phyloP scores from a whole-genome alignment of 2,888 invertebrate genomes.

The Drosophila quinaria region DNA sequence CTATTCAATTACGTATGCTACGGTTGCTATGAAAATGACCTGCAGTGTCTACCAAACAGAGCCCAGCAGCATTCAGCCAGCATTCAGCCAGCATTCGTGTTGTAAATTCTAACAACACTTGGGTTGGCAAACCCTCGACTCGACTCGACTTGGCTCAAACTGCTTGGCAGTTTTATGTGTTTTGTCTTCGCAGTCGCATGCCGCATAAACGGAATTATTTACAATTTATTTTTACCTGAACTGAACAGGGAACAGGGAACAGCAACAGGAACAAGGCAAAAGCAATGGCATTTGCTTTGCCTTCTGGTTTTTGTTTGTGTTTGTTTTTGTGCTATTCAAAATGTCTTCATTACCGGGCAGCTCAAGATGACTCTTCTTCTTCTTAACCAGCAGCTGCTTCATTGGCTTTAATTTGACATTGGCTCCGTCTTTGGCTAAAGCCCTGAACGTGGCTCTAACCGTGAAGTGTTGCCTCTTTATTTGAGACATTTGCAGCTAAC shows the following conservation, averaged over 20 bases:
- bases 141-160: conserved; percentile 42
- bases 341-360: conserved; percentile 76
- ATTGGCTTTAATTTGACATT: conserved; percentile 70
- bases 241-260: conserved; percentile 22
- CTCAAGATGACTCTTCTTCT: conserved; percentile 32
- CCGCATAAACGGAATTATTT: conserved; percentile 81
- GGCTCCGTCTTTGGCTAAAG: neutral
- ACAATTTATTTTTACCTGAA: conserved; percentile 79
- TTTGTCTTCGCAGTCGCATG: conserved; percentile 76
- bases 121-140: conserved; percentile 55
- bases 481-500: conserved; percentile 61
- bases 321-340: conserved; percentile 73
- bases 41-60: conserved; percentile 61
- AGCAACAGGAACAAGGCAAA: conserved; percentile 23
- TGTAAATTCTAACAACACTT: conserved; percentile 63
- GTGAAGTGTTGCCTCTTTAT: conserved; percentile 59
- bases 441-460: conserved; percentile 3
- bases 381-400: conserved; percentile 33
- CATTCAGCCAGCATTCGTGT: conserved; percentile 22
- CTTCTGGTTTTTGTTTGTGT: conserved; percentile 66
- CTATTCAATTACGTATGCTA: conserved; percentile 81
- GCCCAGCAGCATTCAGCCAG: conserved; percentile 22
- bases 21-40: conserved; percentile 79
- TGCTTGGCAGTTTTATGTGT: conserved; percentile 78
- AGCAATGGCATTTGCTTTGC: conserved; percentile 58